These are phyloP conservation scores for Syngnathus rostellatus DNA, from an alignment of 2,797 vertebrate species.

Conservation along the genomic window DNA sequence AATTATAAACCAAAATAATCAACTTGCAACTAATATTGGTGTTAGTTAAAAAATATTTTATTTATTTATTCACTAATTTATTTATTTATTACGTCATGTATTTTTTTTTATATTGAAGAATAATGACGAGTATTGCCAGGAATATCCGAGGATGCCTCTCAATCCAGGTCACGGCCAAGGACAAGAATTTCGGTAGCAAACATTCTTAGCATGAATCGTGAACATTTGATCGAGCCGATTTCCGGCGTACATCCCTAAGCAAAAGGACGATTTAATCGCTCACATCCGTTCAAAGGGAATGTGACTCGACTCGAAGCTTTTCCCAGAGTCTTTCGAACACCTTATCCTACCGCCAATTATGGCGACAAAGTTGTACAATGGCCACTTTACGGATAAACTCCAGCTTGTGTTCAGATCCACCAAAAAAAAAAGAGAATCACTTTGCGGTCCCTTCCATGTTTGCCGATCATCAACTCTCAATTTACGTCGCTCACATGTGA, in stretches of 20 bases:
- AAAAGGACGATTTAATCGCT: background rate
- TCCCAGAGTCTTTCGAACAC: background rate
- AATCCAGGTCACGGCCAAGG: background rate
- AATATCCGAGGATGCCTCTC: background rate
- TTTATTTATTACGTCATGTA: no score
- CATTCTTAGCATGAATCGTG: background rate
- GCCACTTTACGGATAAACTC: background rate
- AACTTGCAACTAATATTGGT: no score
- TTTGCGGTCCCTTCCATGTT: background rate
- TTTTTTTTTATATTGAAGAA: no score
- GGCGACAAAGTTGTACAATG: background rate
- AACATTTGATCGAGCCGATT: background rate
- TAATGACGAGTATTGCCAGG: background rate
- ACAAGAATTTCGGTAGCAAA: background rate
- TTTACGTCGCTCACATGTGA: constrained; percentile 7
- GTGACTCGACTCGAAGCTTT: background rate
- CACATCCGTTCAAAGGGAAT: background rate
- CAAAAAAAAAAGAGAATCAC: background rate
- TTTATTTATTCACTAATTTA: no score
- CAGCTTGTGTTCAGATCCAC: background rate
- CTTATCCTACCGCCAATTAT: background rate
- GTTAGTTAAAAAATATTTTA: no score
- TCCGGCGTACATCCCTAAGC: background rate
- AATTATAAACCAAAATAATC: no score
- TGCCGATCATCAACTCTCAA: background rate